Conservation (phyloP, 2,797 vertebrate genomes). For the Neoniphon sammara region DNA sequence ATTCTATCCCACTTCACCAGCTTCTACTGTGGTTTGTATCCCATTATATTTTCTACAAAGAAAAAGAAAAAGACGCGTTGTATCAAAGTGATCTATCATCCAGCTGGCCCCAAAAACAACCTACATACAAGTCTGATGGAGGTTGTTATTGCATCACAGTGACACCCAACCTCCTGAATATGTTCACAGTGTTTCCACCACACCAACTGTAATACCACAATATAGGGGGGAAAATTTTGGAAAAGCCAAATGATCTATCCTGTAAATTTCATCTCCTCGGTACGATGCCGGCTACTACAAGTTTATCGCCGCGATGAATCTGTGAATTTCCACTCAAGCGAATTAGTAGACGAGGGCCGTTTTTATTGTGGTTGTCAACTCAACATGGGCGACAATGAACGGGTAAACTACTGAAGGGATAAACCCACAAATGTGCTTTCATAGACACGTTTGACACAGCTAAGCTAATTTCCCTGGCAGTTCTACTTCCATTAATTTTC, state of each 20-base stretch:
- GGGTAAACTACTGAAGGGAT: conserved; percentile 69
- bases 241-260: conserved; percentile 63
- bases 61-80: conserved; percentile 32
- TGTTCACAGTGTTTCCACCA: conserved; percentile 55
- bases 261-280: conserved; percentile 60
- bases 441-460: conserved; percentile 73
- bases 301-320: conserved; percentile 68
- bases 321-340: conserved; percentile 64
- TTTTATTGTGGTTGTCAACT: conserved; percentile 65
- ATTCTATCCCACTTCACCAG: conserved; percentile 65
- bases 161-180: conserved; percentile 59
- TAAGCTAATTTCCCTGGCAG: conserved; percentile 70
- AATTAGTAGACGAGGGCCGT: conserved; percentile 67
- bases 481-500: conserved; percentile 65
- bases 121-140: conserved; percentile 51
- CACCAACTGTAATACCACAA: conserved; percentile 59
- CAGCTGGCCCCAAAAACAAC: conserved; percentile 53
- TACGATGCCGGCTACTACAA: conserved; percentile 50
- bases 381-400: conserved; percentile 65
- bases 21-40: conserved; percentile 63
- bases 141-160: conserved; percentile 60
- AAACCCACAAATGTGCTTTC: conserved; percentile 73
- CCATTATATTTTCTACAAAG: conserved; percentile 60
- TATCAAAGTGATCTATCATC: conserved; percentile 63
- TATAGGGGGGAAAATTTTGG: background rate